These are phyloP conservation scores for Microcebus tavaratra DNA, from an alignment of 2,113 vertebrate genomes.

Conservation along the genomic window DNA sequence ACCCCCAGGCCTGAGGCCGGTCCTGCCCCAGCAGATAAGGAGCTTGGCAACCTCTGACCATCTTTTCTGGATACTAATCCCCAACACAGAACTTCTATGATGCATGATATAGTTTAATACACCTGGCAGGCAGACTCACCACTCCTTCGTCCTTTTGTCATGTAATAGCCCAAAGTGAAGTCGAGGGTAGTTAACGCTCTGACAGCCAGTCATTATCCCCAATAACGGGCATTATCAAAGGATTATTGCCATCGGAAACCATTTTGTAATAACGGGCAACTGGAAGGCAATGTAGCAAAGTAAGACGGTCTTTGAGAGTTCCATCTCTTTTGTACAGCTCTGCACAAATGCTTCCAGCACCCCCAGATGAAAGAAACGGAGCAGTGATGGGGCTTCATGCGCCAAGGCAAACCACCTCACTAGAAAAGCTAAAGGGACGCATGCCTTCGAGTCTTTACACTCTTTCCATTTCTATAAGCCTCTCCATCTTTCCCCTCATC, in stretches of 20 bases:
- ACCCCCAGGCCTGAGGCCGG: constrained; percentile 76
- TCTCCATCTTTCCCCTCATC: neutral
- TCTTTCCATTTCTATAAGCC: neutral
- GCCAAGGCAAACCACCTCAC: constrained; percentile 23
- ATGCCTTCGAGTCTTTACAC: neutral
- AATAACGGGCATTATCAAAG: constrained; percentile 81
- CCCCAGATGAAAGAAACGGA: constrained; percentile 56
- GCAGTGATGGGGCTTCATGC: neutral
- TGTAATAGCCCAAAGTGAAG: constrained; percentile 83
- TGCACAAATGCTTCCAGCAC: constrained; percentile 68
- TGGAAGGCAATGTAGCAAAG: constrained; percentile 77
- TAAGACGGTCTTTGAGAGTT: constrained; percentile 74
- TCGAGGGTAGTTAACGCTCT: constrained; percentile 83
- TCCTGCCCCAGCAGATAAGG: constrained; percentile 80
- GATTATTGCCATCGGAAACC: constrained; percentile 82
- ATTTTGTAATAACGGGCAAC: constrained; percentile 81
- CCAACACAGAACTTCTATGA: constrained; percentile 77
- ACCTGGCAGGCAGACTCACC: constrained; percentile 83
- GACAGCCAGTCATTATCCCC: constrained; percentile 83
- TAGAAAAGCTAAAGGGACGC: neutral
- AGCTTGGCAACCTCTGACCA: constrained; percentile 81
- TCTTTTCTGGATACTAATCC: constrained; percentile 83
- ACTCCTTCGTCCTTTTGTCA: constrained; percentile 81
- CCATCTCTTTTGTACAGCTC: constrained; percentile 70
- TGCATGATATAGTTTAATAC: constrained; percentile 85